Base-by-base conservation (phyloP, 1,140 invertebrate species). In the Drosophila pseudoobscura region DNA sequence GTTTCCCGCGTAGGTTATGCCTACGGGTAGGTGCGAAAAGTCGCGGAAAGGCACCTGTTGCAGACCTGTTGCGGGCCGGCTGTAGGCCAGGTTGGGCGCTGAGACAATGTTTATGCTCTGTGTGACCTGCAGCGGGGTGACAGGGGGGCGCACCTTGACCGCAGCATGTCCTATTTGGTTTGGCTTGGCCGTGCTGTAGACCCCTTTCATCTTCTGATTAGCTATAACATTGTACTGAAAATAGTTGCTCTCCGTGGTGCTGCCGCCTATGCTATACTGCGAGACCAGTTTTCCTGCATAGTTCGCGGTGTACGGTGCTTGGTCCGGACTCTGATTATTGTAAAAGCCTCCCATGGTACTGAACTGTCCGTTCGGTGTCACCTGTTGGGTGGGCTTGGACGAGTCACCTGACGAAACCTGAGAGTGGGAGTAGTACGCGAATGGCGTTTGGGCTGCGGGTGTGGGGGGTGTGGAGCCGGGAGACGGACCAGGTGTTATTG, bases 311-410 rank as follows among this genome's bases (percentile, higher is more conserved):
- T 55, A 46, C 7, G 77, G 45, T 3, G 26, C 24, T n/a, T 70
- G 61, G 3, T 80, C 59, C 8, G 43, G 3, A 2, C 31, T 20
- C 35, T 79, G 78, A 44, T 78, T 87, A 46, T 94, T 94, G 57
- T 92, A 93, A 90, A 94, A 94, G 39, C 93, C 93, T 43, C 93
- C 93, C 75, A 92, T 91, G 43, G 91, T 91, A 60, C 90, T 91
- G 45, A 93, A 91, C 15, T 93, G 92, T 39, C 92, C 92, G 68
- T 92, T 91, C 2, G 83, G 64, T 4, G 89, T 90, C 7, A 83
- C 78, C 51, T 78, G 78, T 2, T 74, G 61, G 2, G 46, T 20
- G 3, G 61, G 62, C 43, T 71, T 83, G 1, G 64, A 56, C 0
- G 64, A 45, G 29, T 53, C 53, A 20, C 68, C 43, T 2, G 59